phyloP scores from a whole-genome alignment of 2,888 invertebrate genomes.

The Syritta pipiens region DNA sequence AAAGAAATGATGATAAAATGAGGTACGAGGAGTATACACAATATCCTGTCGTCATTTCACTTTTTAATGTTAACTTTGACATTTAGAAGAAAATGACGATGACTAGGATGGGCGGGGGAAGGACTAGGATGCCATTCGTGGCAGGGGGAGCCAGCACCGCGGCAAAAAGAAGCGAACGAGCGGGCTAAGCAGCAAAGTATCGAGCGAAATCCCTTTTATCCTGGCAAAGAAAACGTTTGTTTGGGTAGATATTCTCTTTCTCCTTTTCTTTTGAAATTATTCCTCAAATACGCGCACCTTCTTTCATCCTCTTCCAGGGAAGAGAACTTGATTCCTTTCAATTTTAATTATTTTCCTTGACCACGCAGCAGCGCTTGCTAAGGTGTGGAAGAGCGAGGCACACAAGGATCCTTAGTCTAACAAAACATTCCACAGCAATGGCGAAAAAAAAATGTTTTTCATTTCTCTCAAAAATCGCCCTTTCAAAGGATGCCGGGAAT shows the following conservation, averaged over 20 bases:
- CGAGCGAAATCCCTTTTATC: constrained; percentile 40
- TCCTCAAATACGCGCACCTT: constrained; percentile 5
- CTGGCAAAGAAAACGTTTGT: constrained; percentile 35
- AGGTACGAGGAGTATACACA: constrained; percentile 41
- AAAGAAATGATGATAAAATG: constrained; percentile 49
- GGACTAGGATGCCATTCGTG: constrained; percentile 5
- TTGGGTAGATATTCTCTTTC: constrained; percentile 10
- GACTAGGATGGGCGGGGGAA: neutral
- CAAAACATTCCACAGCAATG: constrained; percentile 21
- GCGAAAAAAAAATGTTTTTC: neutral
- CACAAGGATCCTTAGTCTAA: constrained; percentile 12
- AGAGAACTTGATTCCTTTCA: constrained; percentile 49
- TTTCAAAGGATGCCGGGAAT: constrained; percentile 7
- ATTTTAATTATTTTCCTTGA: constrained; percentile 61
- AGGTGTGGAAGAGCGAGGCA: neutral
- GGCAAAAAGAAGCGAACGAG: neutral
- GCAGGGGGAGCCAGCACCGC: neutral
- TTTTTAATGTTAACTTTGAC: constrained; percentile 61
- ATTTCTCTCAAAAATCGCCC: too few species aligned
- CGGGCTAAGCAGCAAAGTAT: neutral
- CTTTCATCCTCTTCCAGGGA: neutral
- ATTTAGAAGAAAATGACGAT: constrained; percentile 34
- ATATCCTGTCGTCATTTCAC: constrained; percentile 67
- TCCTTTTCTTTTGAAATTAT: constrained; percentile 29
- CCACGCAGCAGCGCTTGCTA: neutral